A percentile compares a stretch with the other conserved stretches of the same genome.
These are phyloP conservation scores for Andrena marginata DNA, from an alignment of 2,888 invertebrate species.

Conservation along the genomic window DNA sequence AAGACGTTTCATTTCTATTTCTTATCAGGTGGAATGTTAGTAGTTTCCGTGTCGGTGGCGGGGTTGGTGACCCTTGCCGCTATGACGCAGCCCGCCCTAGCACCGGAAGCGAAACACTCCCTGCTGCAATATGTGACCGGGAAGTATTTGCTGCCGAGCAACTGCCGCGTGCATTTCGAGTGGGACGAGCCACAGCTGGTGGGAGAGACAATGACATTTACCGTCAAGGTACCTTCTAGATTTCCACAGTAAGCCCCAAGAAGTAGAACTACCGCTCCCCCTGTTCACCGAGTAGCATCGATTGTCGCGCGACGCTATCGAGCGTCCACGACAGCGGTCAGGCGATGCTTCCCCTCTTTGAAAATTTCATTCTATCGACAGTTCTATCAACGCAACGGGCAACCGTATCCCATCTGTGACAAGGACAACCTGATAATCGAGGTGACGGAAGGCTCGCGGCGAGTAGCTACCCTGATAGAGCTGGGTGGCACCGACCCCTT, in stretches of 20 bases:
- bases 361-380: constrained; percentile 78
- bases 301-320: neutral
- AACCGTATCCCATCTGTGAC: constrained; percentile 97
- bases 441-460: constrained; percentile 94
- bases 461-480: constrained; percentile 94
- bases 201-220: constrained; percentile 96
- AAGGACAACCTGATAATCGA: constrained; percentile 95
- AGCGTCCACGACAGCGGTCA: neutral
- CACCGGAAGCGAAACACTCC: constrained; percentile 96
- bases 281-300: neutral
- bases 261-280: neutral
- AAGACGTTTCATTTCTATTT: constrained; percentile 30
- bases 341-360: neutral
- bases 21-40: constrained; percentile 93
- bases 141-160: constrained; percentile 94
- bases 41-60: constrained; percentile 95
- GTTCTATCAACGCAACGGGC: constrained; percentile 97
- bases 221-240: constrained; percentile 87
- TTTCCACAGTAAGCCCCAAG: neutral
- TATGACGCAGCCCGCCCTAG: constrained; percentile 95
- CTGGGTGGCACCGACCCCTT: constrained; percentile 94
- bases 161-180: constrained; percentile 94
- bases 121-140: constrained; percentile 96
- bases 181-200: constrained; percentile 96
- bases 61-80: constrained; percentile 95